Evolutionary conservation across 2,797 vertebrate genomes (phyloP), one percentile per base, ranked within the genome.

Genomic region (Acanthurus tractus): DNA sequence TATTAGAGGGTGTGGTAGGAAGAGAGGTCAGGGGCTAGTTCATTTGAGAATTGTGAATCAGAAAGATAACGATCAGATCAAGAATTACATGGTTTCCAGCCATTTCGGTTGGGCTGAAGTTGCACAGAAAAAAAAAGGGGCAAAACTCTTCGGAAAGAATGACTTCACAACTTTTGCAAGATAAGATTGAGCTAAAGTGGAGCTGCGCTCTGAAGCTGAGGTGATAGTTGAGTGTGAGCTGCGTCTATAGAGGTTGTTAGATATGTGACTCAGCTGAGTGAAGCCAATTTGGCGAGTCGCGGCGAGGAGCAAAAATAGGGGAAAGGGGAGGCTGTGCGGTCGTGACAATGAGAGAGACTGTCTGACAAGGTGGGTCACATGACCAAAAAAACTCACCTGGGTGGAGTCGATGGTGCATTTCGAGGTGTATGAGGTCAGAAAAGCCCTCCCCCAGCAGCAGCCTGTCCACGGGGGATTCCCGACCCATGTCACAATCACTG

Each of bases 401-500:
- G 94, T 99, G 98, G 89, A 99, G 97, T 92, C 97, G 96, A 70
- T 96, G 96, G 76, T 96, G 96, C 76, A 97, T 97, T 88, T 99
- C 98, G 40, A 97, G 96, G 86, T 99, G 97, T 88, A 98, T 97
- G 87, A 99, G 96, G 93, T 99, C 98, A 91, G 97, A 97, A 95
- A 99, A 99, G 88, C 97, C 97, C 93, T 99, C 98, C 61, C 98
- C 98, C 92, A 99, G 96, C 89, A 99, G 95, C 87, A 99, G 95
- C 77, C 98, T 96, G 91, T 99, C 98, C 94, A 99, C 97, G 49
- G 98, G 98, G 93, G 98, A 99, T 88, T 99, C 98, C 92, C 98
- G 94, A n/a, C 98, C 98, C 96, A 99, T 94, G 91, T 99, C 98
- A 92, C 98, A 99, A 86, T 99, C 98, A 88, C 98, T 99, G 96